phyloP scores from a whole-genome alignment of 2,888 invertebrate species.

The Clostera curtula region DNA sequence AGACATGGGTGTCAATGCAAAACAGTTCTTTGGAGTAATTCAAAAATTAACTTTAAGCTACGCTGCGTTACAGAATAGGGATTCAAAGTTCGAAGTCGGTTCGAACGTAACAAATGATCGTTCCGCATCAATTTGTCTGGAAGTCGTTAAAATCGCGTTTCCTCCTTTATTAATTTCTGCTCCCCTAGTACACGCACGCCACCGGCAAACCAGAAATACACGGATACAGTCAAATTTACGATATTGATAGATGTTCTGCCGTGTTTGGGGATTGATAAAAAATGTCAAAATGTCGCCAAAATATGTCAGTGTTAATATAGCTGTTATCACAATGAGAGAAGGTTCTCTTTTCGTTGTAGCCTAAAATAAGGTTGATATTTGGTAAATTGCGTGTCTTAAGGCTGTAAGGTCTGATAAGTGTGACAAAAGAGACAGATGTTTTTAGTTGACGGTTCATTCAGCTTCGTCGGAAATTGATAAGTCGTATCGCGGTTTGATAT shows the following conservation, averaged over 20 bases:
- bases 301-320: conserved; percentile 2
- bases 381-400: not conserved
- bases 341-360: conserved; percentile 5
- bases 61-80: conserved; percentile 32
- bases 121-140: conserved; percentile 60
- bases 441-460: not conserved
- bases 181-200: conserved; percentile 42
- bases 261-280: conserved; percentile 27
- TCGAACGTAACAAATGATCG: conserved; percentile 60
- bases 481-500: not conserved
- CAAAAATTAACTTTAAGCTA: no score
- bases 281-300: conserved; percentile 9
- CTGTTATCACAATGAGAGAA: not conserved
- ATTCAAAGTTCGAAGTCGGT: conserved; percentile 31
- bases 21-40: no score
- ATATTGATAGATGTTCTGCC: conserved; percentile 41
- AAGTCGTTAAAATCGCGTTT: conserved; percentile 63
- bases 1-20: no score
- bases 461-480: not conserved
- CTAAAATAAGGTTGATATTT: not conserved
- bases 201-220: conserved; percentile 41
- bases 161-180: conserved; percentile 65
- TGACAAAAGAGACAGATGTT: conserved; percentile 1
- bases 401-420: conserved; percentile 1
- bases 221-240: conserved; percentile 46